Conservation (phyloP, 2,888 invertebrate genomes). For the Leucophora obtusa region DNA sequence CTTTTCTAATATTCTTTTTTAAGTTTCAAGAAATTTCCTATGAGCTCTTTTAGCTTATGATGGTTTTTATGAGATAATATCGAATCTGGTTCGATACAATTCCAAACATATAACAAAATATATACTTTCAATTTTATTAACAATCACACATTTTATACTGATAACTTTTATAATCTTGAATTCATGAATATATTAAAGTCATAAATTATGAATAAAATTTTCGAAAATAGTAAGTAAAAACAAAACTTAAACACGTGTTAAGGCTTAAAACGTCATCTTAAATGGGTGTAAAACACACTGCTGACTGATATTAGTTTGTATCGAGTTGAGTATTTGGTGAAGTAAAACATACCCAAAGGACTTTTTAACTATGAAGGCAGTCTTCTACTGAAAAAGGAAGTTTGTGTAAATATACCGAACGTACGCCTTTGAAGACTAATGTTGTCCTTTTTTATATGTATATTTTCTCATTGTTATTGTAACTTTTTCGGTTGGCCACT, state of each 20-base stretch:
- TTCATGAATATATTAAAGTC: conserved; percentile 59
- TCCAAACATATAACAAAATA: too few species aligned
- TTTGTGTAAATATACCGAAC: conserved; percentile 22
- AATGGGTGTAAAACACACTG: conserved; percentile 9
- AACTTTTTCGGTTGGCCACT: conserved; percentile 59
- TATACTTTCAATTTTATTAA: too few species aligned
- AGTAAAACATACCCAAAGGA: conserved; percentile 53
- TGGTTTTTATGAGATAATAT: too few species aligned
- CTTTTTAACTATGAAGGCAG: conserved; percentile 53
- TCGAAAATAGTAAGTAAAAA: conserved; percentile 30
- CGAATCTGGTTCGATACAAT: too few species aligned
- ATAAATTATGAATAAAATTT: conserved; percentile 46
- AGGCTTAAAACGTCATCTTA: conserved; percentile 58
- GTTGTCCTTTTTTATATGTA: conserved; percentile 55
- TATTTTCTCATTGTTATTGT: conserved; percentile 45
- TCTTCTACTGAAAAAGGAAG: conserved; percentile 25
- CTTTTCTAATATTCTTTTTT: too few species aligned
- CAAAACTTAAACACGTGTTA: conserved; percentile 61
- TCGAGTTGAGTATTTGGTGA: conserved; percentile 22
- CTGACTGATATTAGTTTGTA: not conserved
- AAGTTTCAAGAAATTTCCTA: too few species aligned
- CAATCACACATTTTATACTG: not conserved
- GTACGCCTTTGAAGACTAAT: conserved; percentile 33
- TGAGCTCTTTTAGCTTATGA: too few species aligned
- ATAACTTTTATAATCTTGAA: conserved; percentile 15